Base-by-base conservation (phyloP, 2,113 vertebrate species). In the Coturnix japonica region DNA sequence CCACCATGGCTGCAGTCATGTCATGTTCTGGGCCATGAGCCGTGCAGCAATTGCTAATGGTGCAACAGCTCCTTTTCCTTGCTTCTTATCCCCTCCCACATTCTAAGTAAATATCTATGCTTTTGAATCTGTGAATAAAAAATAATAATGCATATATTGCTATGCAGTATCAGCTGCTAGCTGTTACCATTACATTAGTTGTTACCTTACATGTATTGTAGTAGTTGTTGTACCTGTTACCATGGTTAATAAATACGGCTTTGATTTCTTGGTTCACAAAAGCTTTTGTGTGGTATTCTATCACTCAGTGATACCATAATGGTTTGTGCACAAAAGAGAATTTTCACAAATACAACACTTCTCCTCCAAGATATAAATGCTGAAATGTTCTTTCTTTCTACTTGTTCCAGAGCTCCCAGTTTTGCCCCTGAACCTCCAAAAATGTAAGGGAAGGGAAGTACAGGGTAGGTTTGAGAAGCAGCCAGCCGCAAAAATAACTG, bases 21-120 rank as follows among this genome's bases (percentile, higher is more conserved):
- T 21, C 6, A 0, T n/a, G 75, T 39, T 44, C 31, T 41, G 21
- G 23, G 13, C 17, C 6, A 59, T 8, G 46, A 77, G 56, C 49
- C 41, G 9, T n/a, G 16, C 26, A 47, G 47, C 2, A 0, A 19
- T 13, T 78, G 39, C 15, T n/a, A 28, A 31, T 5, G 11, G 35
- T 1, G 2, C 47, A 86, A 41, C 43, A 72, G 18, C 63, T 83
- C n/a, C 57, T 69, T n/a, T 54, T 28, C 39, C n/a, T 71, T 23
- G 11, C 28, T 60, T 87, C 25, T 30, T 57, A 22, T 85, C 5
- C 8, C 26, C 61, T 47, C 20, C 11, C 39, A 51, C 4, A 1
- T 13, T 10, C 17, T 46, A 53, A 39, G 53, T 37, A 73, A 83
- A 64, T 18, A 56, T 56, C 17, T 1, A 51, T 35, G 15, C 15